A percentile compares a stretch with the other conserved stretches of the same genome.
phyloP scores from a whole-genome alignment of 1,140 invertebrate species.

The Aphelenchoides fujianensis region DNA sequence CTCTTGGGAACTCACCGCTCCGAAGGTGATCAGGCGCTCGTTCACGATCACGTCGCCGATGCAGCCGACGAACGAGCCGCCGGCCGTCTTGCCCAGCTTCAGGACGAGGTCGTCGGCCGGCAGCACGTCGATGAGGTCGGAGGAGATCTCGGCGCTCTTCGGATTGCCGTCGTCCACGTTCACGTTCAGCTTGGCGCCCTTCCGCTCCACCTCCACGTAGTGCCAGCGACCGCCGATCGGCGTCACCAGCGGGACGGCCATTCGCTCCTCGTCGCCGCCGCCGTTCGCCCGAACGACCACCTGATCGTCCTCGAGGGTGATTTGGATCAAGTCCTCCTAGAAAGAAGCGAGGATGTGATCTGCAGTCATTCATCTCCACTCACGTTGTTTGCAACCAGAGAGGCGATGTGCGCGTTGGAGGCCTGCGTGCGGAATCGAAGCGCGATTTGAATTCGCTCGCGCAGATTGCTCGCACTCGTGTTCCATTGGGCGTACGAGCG shows the following conservation, averaged over 20 bases:
- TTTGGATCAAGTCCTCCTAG: conserved; percentile 32
- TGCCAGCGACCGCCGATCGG: conserved; percentile 67
- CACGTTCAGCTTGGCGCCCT: conserved; percentile 65
- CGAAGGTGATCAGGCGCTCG: conserved; percentile 76
- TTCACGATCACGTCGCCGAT: conserved; percentile 82
- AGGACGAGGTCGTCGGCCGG: conserved; percentile 16
- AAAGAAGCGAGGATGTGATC: conserved; percentile 67
- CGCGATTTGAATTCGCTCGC: conserved; percentile 70
- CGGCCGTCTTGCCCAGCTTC: conserved; percentile 26
- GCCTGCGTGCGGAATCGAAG: conserved; percentile 84
- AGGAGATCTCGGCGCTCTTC: conserved; percentile 58
- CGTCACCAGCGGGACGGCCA: conserved; percentile 35
- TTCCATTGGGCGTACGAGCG: conserved; percentile 62
- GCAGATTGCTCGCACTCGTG: conserved; percentile 53
- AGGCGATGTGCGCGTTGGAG: conserved; percentile 73
- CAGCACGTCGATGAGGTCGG: conserved; percentile 61
- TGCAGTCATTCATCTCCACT: conserved; percentile 62
- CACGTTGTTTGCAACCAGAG: conserved; percentile 15
- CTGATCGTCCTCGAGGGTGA: conserved; percentile 23
- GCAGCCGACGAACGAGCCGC: conserved; percentile 73
- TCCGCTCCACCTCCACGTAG: conserved; percentile 46
- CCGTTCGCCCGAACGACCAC: conserved; percentile 23
- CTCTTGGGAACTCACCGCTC: conserved; percentile 68
- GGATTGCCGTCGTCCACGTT: conserved; percentile 80
- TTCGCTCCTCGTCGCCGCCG: conserved; percentile 23